Evolutionary conservation across 2,113 vertebrate genomes (phyloP).

Genomic region (Hylia prasina): DNA sequence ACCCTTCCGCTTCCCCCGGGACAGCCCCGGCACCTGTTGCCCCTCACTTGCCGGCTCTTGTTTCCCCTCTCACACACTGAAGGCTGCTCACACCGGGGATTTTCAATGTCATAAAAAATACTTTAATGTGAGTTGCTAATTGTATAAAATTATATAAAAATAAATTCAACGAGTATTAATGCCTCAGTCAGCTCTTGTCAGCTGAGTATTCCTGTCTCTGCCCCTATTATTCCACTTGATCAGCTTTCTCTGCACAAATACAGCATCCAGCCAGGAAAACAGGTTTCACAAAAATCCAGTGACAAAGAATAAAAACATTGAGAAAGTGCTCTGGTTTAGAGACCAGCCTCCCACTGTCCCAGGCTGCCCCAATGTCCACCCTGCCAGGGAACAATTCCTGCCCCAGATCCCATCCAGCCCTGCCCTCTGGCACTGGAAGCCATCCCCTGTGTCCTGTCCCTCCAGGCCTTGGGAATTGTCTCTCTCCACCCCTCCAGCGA

Average conservation of each 20-base stretch:
- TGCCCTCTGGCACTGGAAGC: neutral
- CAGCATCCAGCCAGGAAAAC: neutral
- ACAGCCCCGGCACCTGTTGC: too few relatives aligned
- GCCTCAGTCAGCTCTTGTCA: neutral
- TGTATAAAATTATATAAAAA: neutral
- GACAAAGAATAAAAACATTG: neutral
- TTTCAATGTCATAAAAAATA: neutral
- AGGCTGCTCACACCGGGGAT: rapidly evolving
- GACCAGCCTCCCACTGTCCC: neutral
- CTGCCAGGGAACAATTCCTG: neutral
- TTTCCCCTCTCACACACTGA: too few relatives aligned
- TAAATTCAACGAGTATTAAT: neutral
- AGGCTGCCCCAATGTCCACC: neutral
- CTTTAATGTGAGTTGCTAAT: neutral
- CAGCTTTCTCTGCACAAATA: neutral
- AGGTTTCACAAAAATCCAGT: neutral
- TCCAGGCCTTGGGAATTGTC: rapidly evolving
- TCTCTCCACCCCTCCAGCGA: neutral
- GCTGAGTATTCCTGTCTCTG: neutral
- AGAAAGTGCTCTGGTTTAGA: neutral
- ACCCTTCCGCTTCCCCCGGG: neutral
- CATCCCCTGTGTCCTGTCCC: neutral
- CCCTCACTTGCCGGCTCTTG: neutral
- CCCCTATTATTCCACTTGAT: neutral
- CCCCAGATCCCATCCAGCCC: rapidly evolving